Conservation (phyloP, 2,113 vertebrate species). For the Shinisaurus crocodilurus region DNA sequence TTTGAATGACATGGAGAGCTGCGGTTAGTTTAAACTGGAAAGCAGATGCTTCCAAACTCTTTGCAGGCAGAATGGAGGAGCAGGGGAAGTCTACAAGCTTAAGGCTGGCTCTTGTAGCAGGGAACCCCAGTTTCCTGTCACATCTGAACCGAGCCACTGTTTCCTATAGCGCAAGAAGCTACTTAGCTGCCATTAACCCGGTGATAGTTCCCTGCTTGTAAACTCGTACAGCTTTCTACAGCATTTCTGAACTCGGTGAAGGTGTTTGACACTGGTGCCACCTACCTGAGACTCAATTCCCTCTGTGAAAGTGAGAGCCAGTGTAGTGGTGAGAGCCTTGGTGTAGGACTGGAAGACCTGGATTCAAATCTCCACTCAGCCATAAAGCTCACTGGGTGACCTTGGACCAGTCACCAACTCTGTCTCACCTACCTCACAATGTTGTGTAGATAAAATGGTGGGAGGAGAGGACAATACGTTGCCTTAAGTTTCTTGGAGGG, state of each 20-base stretch:
- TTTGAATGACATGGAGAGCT: neutral
- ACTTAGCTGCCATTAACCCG: neutral
- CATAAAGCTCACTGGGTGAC: no score
- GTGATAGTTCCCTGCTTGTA: neutral
- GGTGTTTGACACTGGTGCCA: neutral
- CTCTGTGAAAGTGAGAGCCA: neutral
- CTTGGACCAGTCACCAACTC: no score
- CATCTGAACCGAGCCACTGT: neutral
- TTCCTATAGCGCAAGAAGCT: neutral
- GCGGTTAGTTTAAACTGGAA: neutral
- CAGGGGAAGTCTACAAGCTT: neutral
- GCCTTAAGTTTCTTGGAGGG: no score
- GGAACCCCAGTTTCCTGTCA: neutral
- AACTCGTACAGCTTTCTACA: neutral
- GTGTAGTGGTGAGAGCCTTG: no score
- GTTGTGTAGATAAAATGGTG: no score
- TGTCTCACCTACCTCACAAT: no score
- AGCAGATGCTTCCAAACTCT: neutral
- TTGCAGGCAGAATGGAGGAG: neutral
- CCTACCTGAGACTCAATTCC: neutral
- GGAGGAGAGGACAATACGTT: no score
- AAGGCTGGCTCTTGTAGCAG: neutral
- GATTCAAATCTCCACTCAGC: no score
- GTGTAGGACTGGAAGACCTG: no score
- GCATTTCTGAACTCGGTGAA: neutral